phyloP scores from a whole-genome alignment of 92 coral and sea anemone species.

The Zoanthus solanderi region DNA sequence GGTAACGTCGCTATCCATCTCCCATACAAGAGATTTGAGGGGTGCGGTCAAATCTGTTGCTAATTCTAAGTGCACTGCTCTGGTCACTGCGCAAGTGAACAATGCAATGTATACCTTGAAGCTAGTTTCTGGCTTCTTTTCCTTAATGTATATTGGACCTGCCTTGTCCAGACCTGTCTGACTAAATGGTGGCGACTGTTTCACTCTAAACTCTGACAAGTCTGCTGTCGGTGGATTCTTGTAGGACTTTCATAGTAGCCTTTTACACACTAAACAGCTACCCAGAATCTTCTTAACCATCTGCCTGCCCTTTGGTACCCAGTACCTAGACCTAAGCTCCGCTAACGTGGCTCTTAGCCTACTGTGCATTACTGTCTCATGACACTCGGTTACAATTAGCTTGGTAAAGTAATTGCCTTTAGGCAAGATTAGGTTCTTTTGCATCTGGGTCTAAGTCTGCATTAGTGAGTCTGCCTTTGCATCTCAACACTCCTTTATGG shows the following conservation, averaged over 20 bases:
- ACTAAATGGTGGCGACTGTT: not conserved
- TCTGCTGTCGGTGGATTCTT: not conserved
- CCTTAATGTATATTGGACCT: not conserved
- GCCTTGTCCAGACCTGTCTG: not conserved
- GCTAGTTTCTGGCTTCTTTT: not conserved
- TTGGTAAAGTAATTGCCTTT: too few relatives aligned
- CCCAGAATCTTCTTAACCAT: too few relatives aligned
- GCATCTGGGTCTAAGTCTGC: not conserved
- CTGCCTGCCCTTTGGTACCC: too few relatives aligned
- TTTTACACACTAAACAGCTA: not conserved
- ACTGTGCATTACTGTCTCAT: too few relatives aligned
- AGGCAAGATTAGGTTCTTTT: too few relatives aligned
- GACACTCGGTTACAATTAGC: too few relatives aligned
- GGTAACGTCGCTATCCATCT: not conserved
- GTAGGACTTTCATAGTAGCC: not conserved
- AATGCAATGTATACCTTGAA: not conserved
- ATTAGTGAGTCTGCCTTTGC: not conserved
- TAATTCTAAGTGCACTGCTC: not conserved
- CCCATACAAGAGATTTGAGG: not conserved
- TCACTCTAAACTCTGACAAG: not conserved
- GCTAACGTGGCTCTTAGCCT: too few relatives aligned
- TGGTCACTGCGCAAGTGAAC: too few relatives aligned
- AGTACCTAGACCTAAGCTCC: too few relatives aligned
- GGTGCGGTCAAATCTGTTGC: too few relatives aligned
- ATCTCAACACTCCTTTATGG: not conserved